Conservation (phyloP, 2,888 invertebrate species). For the Phorcus lineatus region DNA sequence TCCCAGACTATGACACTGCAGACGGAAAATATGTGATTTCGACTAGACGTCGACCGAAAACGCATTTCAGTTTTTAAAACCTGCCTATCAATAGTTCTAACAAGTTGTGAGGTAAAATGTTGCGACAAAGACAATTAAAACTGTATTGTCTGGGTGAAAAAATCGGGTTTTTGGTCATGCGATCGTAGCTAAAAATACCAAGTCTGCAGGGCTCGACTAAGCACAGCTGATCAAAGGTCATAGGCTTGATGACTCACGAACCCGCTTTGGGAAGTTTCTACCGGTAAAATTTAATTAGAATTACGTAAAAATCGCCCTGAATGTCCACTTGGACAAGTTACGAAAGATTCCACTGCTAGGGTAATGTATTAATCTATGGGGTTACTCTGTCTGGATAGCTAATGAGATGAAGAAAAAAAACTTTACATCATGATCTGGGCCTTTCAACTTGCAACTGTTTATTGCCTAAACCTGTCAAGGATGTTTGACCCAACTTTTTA, state of each 20-base stretch:
- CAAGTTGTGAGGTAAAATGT: not conserved
- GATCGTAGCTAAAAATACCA: constrained; percentile 41
- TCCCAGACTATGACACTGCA: constrained; percentile 38
- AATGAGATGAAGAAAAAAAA: constrained; percentile 5
- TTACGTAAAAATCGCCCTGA: not conserved
- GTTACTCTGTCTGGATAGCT: not conserved
- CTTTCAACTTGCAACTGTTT: no score
- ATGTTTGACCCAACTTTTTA: no score
- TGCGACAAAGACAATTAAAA: not conserved
- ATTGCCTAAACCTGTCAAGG: no score
- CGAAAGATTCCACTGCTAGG: not conserved
- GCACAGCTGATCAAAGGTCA: constrained; percentile 42
- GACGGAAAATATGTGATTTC: constrained; percentile 26
- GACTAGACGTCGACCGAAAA: not conserved
- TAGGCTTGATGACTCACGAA: constrained; percentile 37
- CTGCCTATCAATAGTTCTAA: not conserved
- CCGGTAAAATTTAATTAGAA: not conserved
- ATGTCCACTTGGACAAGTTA: not conserved
- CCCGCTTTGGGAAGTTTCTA: not conserved
- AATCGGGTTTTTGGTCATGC: not conserved
- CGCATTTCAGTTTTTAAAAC: not conserved
- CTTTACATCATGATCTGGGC: not conserved
- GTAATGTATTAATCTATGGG: constrained; percentile 13
- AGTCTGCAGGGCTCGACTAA: constrained; percentile 37
- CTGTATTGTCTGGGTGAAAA: not conserved